These are phyloP conservation scores for Vollenhovia emeryi DNA, from an alignment of 1,140 invertebrate genomes.

Conservation along the genomic window DNA sequence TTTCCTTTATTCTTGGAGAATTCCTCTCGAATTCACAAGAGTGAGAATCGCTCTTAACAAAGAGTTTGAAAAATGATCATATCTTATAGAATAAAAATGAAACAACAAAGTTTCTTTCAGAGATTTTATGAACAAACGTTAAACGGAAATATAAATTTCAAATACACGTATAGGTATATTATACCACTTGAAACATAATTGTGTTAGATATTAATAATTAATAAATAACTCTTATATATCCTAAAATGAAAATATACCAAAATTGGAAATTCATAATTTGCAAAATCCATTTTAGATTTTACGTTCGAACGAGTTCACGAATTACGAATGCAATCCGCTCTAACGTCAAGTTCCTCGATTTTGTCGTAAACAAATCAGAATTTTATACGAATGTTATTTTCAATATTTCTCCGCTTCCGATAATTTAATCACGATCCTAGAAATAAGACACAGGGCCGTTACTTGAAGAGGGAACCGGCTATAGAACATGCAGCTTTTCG, in stretches of 20 bases:
- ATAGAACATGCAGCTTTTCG: not conserved
- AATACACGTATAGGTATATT: not conserved
- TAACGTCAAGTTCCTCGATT: not conserved
- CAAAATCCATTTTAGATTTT: not conserved
- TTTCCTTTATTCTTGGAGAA: conserved; percentile 2
- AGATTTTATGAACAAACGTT: not conserved
- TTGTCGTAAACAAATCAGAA: not conserved
- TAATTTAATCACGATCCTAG: not conserved
- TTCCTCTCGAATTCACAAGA: conserved; percentile 7
- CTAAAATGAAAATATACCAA: too few relatives aligned
- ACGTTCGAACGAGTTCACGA: not conserved
- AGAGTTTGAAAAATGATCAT: not conserved
- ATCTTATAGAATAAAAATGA: not conserved
- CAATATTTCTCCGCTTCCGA: not conserved
- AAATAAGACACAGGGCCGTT: not conserved
- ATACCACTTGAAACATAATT: not conserved
- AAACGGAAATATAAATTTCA: not conserved
- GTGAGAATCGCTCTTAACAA: conserved; percentile 14
- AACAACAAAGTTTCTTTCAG: not conserved
- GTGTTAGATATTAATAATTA: not conserved
- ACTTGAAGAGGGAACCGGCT: not conserved
- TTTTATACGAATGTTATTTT: conserved; percentile 4
- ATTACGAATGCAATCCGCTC: not conserved
- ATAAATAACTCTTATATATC: too few relatives aligned
- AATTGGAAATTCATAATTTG: not conserved